Evolutionary conservation across 2,888 invertebrate genomes (phyloP).

Genomic region (Lasioglossum leucozonium): DNA sequence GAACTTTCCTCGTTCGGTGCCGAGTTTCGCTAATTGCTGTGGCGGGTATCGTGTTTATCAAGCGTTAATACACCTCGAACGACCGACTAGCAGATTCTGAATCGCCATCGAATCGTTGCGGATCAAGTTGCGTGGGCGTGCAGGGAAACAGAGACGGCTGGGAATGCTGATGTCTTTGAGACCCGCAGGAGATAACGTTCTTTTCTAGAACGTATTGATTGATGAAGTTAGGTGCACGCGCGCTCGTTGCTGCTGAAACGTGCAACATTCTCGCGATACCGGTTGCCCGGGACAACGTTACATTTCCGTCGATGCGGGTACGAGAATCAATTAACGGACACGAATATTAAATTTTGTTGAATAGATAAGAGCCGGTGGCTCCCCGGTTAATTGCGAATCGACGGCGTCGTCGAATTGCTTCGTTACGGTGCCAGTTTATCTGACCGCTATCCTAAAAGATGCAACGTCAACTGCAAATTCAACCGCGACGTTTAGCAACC

Average conservation of each 20-base stretch:
- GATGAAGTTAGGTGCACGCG: neutral
- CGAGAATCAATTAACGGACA: conserved; percentile 28
- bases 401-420: neutral
- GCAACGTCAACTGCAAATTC: neutral
- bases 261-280: conserved; percentile 29
- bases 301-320: conserved; percentile 2
- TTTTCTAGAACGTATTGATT: conserved; percentile 11
- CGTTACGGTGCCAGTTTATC: neutral
- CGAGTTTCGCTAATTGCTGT: neutral
- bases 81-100: neutral
- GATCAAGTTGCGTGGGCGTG: neutral
- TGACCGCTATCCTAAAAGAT: neutral
- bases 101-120: neutral
- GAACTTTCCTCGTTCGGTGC: too few species aligned
- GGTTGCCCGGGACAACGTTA: conserved; percentile 18
- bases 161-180: neutral
- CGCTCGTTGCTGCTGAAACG: neutral
- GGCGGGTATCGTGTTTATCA: neutral
- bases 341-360: conserved; percentile 20
- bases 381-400: conserved; percentile 26
- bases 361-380: conserved; percentile 4
- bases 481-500: neutral
- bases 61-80: neutral
- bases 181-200: neutral
- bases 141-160: neutral